Evolutionary conservation across 1,140 invertebrate species (phyloP).

Genomic region (Schlechtendalia chinensis): DNA sequence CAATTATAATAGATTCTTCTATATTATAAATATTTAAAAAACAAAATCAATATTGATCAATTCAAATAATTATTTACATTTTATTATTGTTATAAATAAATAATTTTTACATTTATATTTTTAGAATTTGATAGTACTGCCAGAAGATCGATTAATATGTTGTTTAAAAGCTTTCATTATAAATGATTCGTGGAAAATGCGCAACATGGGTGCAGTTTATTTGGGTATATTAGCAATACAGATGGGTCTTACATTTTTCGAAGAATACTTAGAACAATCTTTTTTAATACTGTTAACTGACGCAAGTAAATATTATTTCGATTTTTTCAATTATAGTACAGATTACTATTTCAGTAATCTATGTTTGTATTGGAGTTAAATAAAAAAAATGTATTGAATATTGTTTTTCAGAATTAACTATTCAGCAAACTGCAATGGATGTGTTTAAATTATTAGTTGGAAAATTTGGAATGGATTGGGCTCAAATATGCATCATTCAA

Average conservation of each 20-base stretch:
- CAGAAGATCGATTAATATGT: slow-evolving; percentile 41
- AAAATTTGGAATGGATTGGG: slow-evolving; percentile 43
- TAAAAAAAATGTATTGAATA: not conserved
- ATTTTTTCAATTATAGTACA: not conserved
- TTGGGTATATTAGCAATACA: slow-evolving; percentile 25
- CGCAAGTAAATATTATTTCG: slow-evolving; percentile 11
- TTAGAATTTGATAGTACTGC: slow-evolving; percentile 12
- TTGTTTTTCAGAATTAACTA: slow-evolving; percentile 28
- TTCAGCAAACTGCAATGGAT: slow-evolving; percentile 31
- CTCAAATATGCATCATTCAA: not conserved
- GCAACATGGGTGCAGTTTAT: slow-evolving; percentile 30
- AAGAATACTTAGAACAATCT: slow-evolving; percentile 7
- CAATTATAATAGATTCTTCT: too few species aligned
- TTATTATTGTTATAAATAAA: not conserved
- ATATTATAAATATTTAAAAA: too few species aligned
- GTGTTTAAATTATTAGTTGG: slow-evolving; percentile 18
- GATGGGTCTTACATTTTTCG: slow-evolving; percentile 29
- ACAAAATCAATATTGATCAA: too few species aligned
- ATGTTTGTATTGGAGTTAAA: not conserved
- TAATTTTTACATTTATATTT: not conserved
- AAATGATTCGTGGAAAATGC: slow-evolving; percentile 31
- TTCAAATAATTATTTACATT: too few species aligned
- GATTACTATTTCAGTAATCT: not conserved
- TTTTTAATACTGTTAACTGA: slow-evolving; percentile 26
- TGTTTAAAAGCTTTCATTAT: slow-evolving; percentile 36